Conservation (phyloP, 1,140 invertebrate genomes). For the Zaprionus davidi region DNA sequence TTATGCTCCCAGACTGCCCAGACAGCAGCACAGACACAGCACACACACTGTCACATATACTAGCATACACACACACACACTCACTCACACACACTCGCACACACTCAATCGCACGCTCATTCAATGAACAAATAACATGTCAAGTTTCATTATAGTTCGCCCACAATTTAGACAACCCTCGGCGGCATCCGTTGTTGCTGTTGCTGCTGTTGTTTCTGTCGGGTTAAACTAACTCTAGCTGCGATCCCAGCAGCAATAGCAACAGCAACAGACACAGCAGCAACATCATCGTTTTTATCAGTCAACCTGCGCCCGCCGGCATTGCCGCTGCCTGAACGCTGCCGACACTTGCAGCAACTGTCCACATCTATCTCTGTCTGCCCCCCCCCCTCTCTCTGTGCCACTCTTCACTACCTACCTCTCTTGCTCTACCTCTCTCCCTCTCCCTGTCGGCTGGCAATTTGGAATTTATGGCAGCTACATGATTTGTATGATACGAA, state of each 20-base stretch:
- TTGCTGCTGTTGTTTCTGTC: constrained; percentile 30
- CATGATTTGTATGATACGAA: constrained; percentile 83
- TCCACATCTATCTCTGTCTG: constrained; percentile 50
- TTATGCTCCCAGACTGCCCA: constrained; percentile 45
- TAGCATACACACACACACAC: neutral
- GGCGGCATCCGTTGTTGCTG: constrained; percentile 22
- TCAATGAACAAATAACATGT: constrained; percentile 83
- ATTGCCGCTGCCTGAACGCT: constrained; percentile 7
- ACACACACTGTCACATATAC: neutral
- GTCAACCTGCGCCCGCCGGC: constrained; percentile 57
- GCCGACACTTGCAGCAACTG: constrained; percentile 37
- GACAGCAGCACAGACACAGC: constrained; percentile 18
- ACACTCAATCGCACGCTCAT: constrained; percentile 53
- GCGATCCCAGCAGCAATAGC: constrained; percentile 39
- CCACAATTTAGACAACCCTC: constrained; percentile 60
- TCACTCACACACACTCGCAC: constrained; percentile 25
- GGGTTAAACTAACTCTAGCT: constrained; percentile 52
- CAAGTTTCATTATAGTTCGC: constrained; percentile 77
- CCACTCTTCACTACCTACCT: neutral
- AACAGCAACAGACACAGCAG: constrained; percentile 14
- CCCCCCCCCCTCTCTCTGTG: neutral
- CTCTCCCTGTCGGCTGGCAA: constrained; percentile 62
- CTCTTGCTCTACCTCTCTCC: neutral
- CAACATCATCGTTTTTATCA: constrained; percentile 71
- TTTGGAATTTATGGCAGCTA: constrained; percentile 82